phyloP scores from a whole-genome alignment of 2,113 vertebrate species.

The Acrocephalus kingi region DNA sequence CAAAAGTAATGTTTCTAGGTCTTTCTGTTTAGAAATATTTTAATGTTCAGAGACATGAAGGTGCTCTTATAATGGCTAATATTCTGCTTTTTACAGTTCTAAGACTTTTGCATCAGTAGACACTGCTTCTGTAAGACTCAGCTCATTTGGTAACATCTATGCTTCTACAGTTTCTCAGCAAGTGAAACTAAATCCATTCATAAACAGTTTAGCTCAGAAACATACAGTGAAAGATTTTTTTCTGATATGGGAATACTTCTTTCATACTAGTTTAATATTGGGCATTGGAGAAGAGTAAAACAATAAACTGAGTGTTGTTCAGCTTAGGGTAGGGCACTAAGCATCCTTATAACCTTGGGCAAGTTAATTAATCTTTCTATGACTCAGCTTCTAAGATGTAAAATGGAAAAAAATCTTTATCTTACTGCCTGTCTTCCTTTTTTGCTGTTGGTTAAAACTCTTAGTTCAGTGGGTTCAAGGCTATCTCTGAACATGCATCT shows the following conservation, averaged over 20 bases:
- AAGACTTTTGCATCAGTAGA: background rate
- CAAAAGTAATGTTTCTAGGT: background rate
- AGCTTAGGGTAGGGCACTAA: background rate
- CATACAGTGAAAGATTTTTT: background rate
- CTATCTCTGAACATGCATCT: background rate
- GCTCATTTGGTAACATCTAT: background rate
- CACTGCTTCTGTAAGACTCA: background rate
- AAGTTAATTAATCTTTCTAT: background rate
- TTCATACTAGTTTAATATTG: background rate
- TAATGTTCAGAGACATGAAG: background rate
- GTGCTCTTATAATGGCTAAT: background rate
- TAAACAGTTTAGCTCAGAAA: background rate
- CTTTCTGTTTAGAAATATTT: background rate
- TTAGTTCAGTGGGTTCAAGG: background rate
- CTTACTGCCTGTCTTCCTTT: background rate
- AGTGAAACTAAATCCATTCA: background rate
- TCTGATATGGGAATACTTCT: background rate
- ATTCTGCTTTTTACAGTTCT: background rate
- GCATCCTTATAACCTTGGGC: background rate
- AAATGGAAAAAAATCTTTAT: background rate
- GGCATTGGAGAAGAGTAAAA: background rate
- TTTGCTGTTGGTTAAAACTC: background rate
- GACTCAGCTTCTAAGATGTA: constrained; percentile 26
- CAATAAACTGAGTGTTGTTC: background rate
- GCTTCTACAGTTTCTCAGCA: background rate